Evolutionary conservation across 2,113 vertebrate species (phyloP), one percentile per base, ranked within the genome.

Genomic region (Anolis carolinensis): DNA sequence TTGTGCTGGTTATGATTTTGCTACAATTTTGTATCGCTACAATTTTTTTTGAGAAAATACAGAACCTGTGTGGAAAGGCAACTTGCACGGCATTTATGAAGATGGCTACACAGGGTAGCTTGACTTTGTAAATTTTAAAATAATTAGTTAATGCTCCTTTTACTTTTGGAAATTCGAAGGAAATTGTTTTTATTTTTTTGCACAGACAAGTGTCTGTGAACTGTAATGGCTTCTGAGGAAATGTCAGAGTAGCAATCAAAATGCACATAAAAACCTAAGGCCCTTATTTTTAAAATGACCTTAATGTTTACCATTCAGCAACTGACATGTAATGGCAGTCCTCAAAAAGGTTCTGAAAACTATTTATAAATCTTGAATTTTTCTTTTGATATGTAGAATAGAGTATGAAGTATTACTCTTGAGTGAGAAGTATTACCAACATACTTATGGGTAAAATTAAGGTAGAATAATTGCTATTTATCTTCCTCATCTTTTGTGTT

Each of bases 391-490:
- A 20, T 83, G 77, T 25, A 67, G 90, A 73, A 36, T 39, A 50
- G 20, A 8, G 79, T 87, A 25, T 87, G 89, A 9, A 63, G 75
- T 86, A 65, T 14, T 50, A 27, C 3, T 81, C 1, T 9, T 30
- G 36, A 30, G 2, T 68, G 10, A 81, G 80, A 81, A 36, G 52
- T 77, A 63, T 84, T 81, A 18, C 21, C 79, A 16, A 75, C 62
- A 76, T 82, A 59, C 87, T 88, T 86, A 84, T 55, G 20, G 84
- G 83, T 87, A 90, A 76, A 75, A 20, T 18, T 68, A 80, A 16
- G 21, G 65, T 65, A 83, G 48, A 67, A 85, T 81, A 74, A 67
- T 82, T 68, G 80, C 79, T 63, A 87, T 85, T 3, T 1, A 82
- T 62, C 81, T 80, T n/a, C 75, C 90, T 79, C 84, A 67, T 70